A percentile compares a stretch with the other conserved stretches of the same genome.
Evolutionary conservation across 2,888 invertebrate species (phyloP).

Genomic region (Coenonympha glycerion): DNA sequence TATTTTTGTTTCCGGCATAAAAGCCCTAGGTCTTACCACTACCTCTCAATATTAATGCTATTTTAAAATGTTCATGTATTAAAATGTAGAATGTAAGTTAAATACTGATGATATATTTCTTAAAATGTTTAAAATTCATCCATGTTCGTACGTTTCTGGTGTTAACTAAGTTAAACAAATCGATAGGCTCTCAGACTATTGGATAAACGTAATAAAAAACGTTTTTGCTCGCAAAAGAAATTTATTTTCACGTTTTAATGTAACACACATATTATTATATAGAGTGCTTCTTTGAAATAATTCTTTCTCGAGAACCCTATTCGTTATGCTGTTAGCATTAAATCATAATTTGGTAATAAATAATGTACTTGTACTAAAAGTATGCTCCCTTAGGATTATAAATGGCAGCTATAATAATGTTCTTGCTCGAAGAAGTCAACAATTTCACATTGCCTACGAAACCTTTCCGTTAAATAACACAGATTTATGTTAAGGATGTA

Average conservation of each 20-base stretch:
- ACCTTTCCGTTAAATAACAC: no score
- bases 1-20: no score
- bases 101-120: no score
- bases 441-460: not conserved
- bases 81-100: no score
- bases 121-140: no score
- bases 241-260: constrained; percentile 11
- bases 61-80: no score
- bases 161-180: not conserved
- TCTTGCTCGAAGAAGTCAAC: not conserved
- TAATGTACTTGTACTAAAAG: not conserved
- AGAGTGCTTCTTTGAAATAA: not conserved
- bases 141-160: not conserved
- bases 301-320: constrained; percentile 1
- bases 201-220: constrained; percentile 17
- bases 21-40: no score
- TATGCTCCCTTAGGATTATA: not conserved
- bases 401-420: not conserved
- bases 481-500: no score
- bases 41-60: no score
- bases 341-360: constrained; percentile 7
- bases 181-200: not conserved
- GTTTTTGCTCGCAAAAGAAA: constrained; percentile 11
- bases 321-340: not conserved
- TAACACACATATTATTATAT: not conserved